Evolutionary conservation across 2,797 vertebrate genomes (phyloP).

Genomic region (Leuciscus waleckii): DNA sequence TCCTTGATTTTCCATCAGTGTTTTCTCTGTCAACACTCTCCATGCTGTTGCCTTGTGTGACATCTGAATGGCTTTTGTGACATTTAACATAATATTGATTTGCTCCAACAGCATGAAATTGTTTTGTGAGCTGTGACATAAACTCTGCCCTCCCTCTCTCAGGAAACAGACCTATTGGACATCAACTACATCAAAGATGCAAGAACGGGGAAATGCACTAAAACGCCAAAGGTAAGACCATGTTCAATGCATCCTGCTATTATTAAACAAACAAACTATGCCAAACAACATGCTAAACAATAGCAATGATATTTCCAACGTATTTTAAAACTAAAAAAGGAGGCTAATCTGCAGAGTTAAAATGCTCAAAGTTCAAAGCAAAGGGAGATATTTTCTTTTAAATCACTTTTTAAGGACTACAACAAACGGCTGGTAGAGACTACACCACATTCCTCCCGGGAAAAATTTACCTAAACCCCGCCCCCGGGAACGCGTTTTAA

Average conservation of each 20-base stretch:
- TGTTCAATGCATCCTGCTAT: not conserved
- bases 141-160: slow-evolving; percentile 38
- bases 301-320: not conserved
- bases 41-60: not conserved
- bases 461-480: too few relatives aligned
- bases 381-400: too few relatives aligned
- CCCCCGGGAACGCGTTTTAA: too few relatives aligned
- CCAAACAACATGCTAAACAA: slow-evolving; percentile 2
- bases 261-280: not conserved
- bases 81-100: slow-evolving; percentile 27
- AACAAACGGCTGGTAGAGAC: too few relatives aligned
- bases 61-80: slow-evolving; percentile 23
- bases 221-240: slow-evolving; percentile 79
- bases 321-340: not conserved
- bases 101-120: not conserved
- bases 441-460: too few relatives aligned
- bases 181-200: slow-evolving; percentile 82
- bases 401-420: too few relatives aligned
- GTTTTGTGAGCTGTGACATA: slow-evolving; percentile 1
- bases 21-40: slow-evolving; percentile 29
- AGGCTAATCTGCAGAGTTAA: too few relatives aligned
- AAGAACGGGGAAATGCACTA: slow-evolving; percentile 81
- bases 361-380: too few relatives aligned
- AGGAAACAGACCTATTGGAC: slow-evolving; percentile 84
- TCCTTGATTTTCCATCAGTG: not conserved